Evolutionary conservation across 2,113 vertebrate species (phyloP).

Genomic region (Pelecanoides urinatrix): DNA sequence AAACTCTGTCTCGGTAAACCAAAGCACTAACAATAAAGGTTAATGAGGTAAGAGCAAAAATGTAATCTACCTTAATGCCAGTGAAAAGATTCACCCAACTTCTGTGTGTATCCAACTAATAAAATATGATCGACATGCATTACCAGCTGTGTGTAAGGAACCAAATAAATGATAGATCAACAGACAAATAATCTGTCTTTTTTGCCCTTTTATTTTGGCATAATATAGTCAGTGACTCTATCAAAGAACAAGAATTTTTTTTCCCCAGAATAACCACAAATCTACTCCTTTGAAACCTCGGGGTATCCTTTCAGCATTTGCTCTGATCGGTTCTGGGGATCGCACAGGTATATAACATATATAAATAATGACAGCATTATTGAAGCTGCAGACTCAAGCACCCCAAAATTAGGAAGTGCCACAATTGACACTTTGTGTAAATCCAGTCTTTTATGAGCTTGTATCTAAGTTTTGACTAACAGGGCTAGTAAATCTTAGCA

Average conservation of each 20-base stretch:
- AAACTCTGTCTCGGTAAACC: neutral
- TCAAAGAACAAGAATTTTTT: neutral
- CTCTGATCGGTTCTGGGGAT: neutral
- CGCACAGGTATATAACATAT: neutral
- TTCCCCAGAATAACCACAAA: neutral
- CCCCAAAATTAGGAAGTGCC: neutral
- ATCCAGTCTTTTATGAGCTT: neutral
- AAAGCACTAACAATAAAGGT: conserved; percentile 4
- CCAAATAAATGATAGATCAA: neutral
- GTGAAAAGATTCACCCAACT: neutral
- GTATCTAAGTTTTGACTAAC: neutral
- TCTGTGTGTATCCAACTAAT: neutral
- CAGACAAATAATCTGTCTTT: neutral
- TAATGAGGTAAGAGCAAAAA: conserved; percentile 11
- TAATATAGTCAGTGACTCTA: neutral
- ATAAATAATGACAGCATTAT: neutral
- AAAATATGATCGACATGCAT: neutral
- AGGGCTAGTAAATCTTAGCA: neutral
- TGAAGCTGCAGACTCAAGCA: neutral
- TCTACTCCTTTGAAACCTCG: neutral
- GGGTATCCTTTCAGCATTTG: neutral
- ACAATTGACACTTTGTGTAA: neutral
- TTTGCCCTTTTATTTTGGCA: neutral
- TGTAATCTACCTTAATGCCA: neutral
- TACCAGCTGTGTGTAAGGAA: neutral